Evolutionary conservation across 2,888 invertebrate species (phyloP).

Genomic region (Pemphredon lugubris): DNA sequence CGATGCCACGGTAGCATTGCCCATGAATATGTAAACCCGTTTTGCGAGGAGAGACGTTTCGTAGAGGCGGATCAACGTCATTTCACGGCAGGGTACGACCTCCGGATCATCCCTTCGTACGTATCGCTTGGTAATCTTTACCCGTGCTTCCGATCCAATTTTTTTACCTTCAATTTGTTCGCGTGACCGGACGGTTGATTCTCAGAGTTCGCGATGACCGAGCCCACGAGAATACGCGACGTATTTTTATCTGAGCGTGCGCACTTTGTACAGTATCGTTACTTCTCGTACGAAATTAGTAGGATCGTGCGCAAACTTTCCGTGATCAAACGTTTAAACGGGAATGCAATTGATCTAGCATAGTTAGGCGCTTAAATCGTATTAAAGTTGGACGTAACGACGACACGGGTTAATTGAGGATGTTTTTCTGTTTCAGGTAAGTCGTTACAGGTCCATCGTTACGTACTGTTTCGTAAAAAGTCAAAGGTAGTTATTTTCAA

Average conservation of each 20-base stretch:
- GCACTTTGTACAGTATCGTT: no score
- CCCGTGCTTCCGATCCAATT: conserved; percentile 44
- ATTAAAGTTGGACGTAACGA: no score
- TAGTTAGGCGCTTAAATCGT: no score
- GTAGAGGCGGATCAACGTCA: conserved; percentile 62
- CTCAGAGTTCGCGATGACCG: conserved; percentile 22
- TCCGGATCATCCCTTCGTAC: conserved; percentile 59
- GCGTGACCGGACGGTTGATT: conserved; percentile 47
- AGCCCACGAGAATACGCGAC: background rate
- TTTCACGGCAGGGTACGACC: conserved; percentile 59
- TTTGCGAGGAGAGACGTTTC: conserved; percentile 68
- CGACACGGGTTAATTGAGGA: conserved; percentile 31
- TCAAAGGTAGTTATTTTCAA: conserved; percentile 57
- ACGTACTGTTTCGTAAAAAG: conserved; percentile 22
- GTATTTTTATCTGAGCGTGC: background rate
- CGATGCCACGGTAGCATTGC: conserved; percentile 41
- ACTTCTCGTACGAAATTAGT: no score
- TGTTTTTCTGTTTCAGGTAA: conserved; percentile 72
- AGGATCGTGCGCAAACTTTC: background rate
- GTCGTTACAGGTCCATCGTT: conserved; percentile 40
- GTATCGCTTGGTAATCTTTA: conserved; percentile 52
- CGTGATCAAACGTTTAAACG: background rate
- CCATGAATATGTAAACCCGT: conserved; percentile 74
- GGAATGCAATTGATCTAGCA: no score
- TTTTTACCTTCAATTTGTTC: conserved; percentile 42